These are phyloP conservation scores for Euphydryas editha DNA, from an alignment of 2,888 invertebrate genomes.

Conservation along the genomic window DNA sequence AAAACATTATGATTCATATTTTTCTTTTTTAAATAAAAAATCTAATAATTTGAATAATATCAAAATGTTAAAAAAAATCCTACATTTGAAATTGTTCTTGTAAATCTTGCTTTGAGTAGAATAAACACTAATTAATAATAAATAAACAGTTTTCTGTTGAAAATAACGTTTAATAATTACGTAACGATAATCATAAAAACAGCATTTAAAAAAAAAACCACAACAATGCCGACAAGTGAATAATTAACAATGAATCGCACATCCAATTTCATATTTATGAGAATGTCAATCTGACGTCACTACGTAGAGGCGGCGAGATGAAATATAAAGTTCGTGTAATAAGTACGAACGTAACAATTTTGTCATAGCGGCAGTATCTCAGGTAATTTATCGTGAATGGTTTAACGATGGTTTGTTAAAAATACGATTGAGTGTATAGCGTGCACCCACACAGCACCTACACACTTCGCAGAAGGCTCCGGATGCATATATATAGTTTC, in stretches of 20 bases:
- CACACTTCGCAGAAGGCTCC: constrained; percentile 73
- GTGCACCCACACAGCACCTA: constrained; percentile 72
- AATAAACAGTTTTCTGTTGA: background rate
- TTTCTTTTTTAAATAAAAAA: too few species aligned
- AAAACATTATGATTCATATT: too few species aligned
- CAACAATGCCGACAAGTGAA: constrained; percentile 4
- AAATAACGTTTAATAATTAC: background rate
- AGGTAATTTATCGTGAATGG: constrained; percentile 42
- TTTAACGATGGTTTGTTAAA: constrained; percentile 63
- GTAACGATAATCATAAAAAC: background rate
- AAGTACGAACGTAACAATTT: constrained; percentile 12
- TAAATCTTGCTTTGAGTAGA: too few species aligned
- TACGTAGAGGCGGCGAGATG: constrained; percentile 27
- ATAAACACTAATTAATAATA: too few species aligned
- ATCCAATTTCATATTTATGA: constrained; percentile 13
- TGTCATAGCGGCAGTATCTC: constrained; percentile 33
- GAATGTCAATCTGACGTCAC: constrained; percentile 8
- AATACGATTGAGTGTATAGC: constrained; percentile 59
- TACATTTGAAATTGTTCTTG: too few species aligned
- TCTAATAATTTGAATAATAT: too few species aligned
- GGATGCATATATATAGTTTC: constrained; percentile 47
- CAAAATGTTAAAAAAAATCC: too few species aligned
- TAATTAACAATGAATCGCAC: background rate
- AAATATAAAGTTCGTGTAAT: constrained; percentile 11
- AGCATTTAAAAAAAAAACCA: background rate